Conservation (phyloP, 2,113 vertebrate species). For the Pampusana beccarii region DNA sequence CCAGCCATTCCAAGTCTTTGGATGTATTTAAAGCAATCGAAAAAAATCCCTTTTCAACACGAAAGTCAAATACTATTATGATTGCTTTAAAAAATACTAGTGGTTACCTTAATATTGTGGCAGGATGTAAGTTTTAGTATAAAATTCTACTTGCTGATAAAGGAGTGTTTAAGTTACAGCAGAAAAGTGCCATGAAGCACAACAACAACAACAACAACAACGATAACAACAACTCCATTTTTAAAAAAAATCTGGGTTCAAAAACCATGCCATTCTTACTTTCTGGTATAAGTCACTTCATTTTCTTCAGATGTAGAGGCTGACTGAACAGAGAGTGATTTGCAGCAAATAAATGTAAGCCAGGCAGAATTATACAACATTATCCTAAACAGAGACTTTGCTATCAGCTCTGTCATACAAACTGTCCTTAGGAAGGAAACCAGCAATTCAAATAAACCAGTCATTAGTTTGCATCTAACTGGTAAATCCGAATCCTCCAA, state of each 20-base stretch:
- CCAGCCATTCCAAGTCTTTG: constrained; percentile 40
- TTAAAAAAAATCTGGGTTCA: neutral
- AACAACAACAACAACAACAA: too few species aligned
- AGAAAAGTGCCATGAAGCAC: neutral
- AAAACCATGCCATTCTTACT: neutral
- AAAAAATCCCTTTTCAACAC: constrained; percentile 44
- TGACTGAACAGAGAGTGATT: neutral
- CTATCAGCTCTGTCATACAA: neutral
- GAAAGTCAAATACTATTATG: neutral
- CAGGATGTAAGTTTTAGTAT: neutral
- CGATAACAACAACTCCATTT: neutral
- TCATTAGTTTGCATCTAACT: neutral
- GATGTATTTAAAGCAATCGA: constrained; percentile 39
- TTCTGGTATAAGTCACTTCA: neutral
- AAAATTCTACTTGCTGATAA: neutral
- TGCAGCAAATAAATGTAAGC: neutral
- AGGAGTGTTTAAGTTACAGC: neutral
- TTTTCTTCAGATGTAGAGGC: neutral
- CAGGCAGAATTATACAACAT: neutral
- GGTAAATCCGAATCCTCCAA: neutral
- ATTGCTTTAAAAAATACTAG: neutral
- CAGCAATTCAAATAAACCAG: neutral
- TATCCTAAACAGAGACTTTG: neutral
- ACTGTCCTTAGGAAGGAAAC: neutral
- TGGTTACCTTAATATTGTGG: neutral